Base-by-base conservation (phyloP, 2,888 invertebrate species). In the Ichneumoninae sp. region DNA sequence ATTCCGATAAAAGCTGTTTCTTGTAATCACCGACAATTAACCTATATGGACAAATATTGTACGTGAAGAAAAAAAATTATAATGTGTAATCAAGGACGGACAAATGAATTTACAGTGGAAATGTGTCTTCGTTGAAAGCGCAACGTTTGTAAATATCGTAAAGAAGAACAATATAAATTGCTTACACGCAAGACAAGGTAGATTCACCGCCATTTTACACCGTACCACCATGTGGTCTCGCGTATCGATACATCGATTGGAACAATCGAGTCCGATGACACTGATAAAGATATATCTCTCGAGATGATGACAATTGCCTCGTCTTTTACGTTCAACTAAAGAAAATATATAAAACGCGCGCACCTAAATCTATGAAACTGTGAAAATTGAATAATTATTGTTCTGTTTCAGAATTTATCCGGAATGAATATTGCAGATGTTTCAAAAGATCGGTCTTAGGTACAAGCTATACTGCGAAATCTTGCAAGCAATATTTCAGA, bases 121-220 rank as follows among this genome's bases (percentile, higher is more conserved):
- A 70, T 5, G 60, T 68, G 63, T 63, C 22, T 57, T 54, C 10
- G 8, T 26, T 36, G 44, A 68, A 69, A 68, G n/a, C n/a, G 16
- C 26, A 1, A 26, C 4, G 66, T 52, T 50, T 33, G 26, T 65
- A 1, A 57, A 22, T 33, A 70, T 65, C 19, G 30, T 36, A 75
- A 57, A 44, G 19, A 78, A 70, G 47, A 69, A 70, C 66, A 83
- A 85, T 80, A 88, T 40, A 40, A 89, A 88, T 88, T 87, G 84
- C 93, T 92, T 91, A 94, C 94, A 93, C 91, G 93, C 94, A 87
- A 94, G 91, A 88, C 93, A 94, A 89, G 94, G 94, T 88, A 93
- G 91, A 89, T 90, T 89, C 88, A 91, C 91, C 92, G 94, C 94
- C 94, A 94, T 94, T 93, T 93, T 94, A 91, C 88, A 89, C 89